Conservation (phyloP, 2,888 invertebrate species). For the Hipparchia sbordonii region DNA sequence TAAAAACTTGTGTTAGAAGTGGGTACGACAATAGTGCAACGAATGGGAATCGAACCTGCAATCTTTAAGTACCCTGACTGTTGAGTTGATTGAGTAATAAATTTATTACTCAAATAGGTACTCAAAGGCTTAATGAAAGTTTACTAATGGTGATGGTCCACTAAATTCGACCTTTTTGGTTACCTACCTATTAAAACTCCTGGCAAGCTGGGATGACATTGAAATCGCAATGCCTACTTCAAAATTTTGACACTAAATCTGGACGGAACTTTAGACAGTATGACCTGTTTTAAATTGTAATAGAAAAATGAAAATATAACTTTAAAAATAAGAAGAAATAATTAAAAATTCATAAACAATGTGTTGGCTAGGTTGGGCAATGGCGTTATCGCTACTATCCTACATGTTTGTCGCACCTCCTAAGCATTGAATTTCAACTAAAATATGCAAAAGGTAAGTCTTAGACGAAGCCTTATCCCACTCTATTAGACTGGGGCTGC, state of each 20-base stretch:
- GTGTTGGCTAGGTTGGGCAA: constrained; percentile 74
- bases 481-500: too few species aligned
- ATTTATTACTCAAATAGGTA: too few species aligned
- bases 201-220: neutral
- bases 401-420: constrained; percentile 54
- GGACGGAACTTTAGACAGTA: neutral
- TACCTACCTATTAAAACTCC: neutral
- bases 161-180: neutral
- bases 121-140: too few species aligned
- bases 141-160: too few species aligned
- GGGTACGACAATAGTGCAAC: too few species aligned
- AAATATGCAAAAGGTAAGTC: neutral
- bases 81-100: too few species aligned
- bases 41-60: too few species aligned
- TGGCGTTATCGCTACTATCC: constrained; percentile 64
- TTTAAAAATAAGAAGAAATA: neutral
- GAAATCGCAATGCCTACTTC: neutral
- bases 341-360: constrained; percentile 45
- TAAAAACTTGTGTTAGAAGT: too few species aligned
- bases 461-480: neutral
- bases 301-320: neutral
- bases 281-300: neutral
- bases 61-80: too few species aligned
- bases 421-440: constrained; percentile 33
- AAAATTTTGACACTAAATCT: neutral